Conservation (phyloP, 2,797 vertebrate genomes). For the Lindbergichthys nudifrons region DNA sequence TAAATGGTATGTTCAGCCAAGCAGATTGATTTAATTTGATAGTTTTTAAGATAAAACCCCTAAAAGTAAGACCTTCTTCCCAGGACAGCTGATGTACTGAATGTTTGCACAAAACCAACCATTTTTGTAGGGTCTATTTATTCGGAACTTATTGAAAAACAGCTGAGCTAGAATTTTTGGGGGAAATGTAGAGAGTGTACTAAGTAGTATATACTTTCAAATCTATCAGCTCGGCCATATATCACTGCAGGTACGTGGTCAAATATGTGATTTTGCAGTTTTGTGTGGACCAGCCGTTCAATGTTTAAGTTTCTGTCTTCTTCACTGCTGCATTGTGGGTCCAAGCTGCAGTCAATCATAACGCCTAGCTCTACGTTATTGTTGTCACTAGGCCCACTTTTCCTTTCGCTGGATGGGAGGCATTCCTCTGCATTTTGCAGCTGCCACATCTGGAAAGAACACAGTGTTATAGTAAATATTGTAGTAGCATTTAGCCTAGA, state of each 20-base stretch:
- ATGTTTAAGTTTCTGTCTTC: slow-evolving; percentile 7
- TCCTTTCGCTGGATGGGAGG: slow-evolving; percentile 73
- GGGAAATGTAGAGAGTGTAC: no score
- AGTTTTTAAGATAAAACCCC: not conserved
- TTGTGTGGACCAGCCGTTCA: not conserved
- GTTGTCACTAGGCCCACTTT: slow-evolving; percentile 68
- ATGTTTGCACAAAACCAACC: no score
- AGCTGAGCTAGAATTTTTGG: not conserved
- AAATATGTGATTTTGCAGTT: not conserved
- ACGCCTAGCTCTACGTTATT: slow-evolving; percentile 41
- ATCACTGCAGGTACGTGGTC: not conserved
- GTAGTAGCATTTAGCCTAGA: slow-evolving; percentile 52
- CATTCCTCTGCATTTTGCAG: slow-evolving; percentile 59
- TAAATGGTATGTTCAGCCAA: not conserved
- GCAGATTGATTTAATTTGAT: not conserved
- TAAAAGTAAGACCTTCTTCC: not conserved
- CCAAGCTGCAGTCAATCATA: slow-evolving; percentile 18
- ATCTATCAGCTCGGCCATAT: not conserved
- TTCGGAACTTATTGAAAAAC: not conserved
- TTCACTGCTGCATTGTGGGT: slow-evolving; percentile 3
- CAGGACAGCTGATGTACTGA: not conserved
- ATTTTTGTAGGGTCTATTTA: not conserved
- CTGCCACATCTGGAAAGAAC: slow-evolving; percentile 65
- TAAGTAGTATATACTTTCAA: not conserved
- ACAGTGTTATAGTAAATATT: slow-evolving; percentile 63